phyloP scores from a whole-genome alignment of 2,888 invertebrate species.

The Drosophila ezoana region DNA sequence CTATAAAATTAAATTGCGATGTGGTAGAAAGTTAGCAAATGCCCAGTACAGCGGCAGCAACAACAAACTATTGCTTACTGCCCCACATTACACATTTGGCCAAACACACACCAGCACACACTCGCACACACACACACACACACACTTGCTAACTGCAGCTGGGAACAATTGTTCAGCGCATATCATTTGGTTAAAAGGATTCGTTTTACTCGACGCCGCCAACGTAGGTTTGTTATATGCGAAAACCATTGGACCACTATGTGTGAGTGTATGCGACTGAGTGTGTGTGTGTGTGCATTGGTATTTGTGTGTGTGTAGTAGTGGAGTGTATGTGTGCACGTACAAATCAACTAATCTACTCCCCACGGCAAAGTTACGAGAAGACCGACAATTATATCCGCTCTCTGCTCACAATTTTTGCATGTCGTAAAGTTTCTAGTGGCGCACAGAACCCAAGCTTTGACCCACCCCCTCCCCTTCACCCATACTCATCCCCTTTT shows the following conservation, averaged over 20 bases:
- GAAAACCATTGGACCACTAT: slow-evolving; percentile 34
- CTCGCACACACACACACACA: slow-evolving; percentile 19
- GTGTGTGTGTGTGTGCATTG: slow-evolving; percentile 25
- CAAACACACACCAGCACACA: slow-evolving; percentile 45
- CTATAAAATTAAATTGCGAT: slow-evolving; percentile 81
- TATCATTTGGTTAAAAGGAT: slow-evolving; percentile 84
- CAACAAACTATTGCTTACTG: slow-evolving; percentile 71
- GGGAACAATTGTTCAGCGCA: slow-evolving; percentile 79
- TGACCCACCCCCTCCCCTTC: slow-evolving; percentile 2
- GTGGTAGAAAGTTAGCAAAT: slow-evolving; percentile 76
- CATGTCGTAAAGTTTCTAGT: slow-evolving; percentile 81
- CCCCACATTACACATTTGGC: slow-evolving; percentile 75
- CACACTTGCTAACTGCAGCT: slow-evolving; percentile 46
- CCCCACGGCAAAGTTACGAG: slow-evolving; percentile 81
- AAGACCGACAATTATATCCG: slow-evolving; percentile 82
- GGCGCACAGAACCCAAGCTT: slow-evolving; percentile 64
- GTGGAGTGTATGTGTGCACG: slow-evolving; percentile 42
- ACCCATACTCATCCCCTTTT: not conserved
- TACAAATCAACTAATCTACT: slow-evolving; percentile 81
- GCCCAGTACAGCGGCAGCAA: slow-evolving; percentile 58
- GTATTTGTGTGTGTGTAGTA: slow-evolving; percentile 18
- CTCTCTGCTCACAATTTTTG: slow-evolving; percentile 81
- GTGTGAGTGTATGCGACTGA: slow-evolving; percentile 17
- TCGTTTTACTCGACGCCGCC: slow-evolving; percentile 68
- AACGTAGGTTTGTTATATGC: slow-evolving; percentile 42